Conservation (phyloP, 2,888 invertebrate genomes). For the Germaria angustata region DNA sequence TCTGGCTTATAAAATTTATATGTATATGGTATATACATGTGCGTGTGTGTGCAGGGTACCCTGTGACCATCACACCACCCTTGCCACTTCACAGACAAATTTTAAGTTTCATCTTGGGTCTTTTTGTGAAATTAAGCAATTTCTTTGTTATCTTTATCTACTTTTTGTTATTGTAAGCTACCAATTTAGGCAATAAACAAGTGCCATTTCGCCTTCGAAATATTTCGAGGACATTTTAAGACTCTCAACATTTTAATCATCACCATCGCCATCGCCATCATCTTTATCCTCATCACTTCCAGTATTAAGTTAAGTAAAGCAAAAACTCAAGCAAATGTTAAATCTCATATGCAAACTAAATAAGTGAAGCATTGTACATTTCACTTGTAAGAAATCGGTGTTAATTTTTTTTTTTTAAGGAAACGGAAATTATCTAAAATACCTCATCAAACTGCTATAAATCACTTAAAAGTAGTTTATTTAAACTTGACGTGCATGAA, state of each 20-base stretch:
- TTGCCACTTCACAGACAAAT: conserved; percentile 31
- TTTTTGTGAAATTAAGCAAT: conserved; percentile 63
- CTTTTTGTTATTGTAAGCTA: conserved; percentile 51
- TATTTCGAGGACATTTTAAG: conserved; percentile 55
- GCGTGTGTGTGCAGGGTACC: not conserved
- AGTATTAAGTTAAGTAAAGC: conserved; percentile 1
- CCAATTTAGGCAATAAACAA: conserved; percentile 64
- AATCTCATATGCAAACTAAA: conserved; percentile 47
- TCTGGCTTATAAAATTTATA: conserved; percentile 55
- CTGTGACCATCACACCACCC: conserved; percentile 48
- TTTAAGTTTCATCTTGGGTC: conserved; percentile 55
- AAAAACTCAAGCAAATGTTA: conserved; percentile 1
- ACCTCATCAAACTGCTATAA: conserved; percentile 61
- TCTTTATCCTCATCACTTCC: conserved; percentile 49
- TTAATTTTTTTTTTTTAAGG: not conserved
- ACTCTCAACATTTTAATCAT: conserved; percentile 50
- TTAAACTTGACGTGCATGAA: conserved; percentile 19
- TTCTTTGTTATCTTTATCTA: conserved; percentile 60
- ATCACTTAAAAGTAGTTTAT: conserved; percentile 38
- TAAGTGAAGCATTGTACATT: not conserved
- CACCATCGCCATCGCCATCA: conserved; percentile 46
- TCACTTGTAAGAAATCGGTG: not conserved
- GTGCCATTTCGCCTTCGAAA: conserved; percentile 41
- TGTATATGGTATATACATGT: not conserved
- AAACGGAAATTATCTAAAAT: conserved; percentile 46